Evolutionary conservation across 2,888 invertebrate genomes (phyloP), one percentile per base, ranked within the genome.

Genomic region (Sarcophaga variegata): DNA sequence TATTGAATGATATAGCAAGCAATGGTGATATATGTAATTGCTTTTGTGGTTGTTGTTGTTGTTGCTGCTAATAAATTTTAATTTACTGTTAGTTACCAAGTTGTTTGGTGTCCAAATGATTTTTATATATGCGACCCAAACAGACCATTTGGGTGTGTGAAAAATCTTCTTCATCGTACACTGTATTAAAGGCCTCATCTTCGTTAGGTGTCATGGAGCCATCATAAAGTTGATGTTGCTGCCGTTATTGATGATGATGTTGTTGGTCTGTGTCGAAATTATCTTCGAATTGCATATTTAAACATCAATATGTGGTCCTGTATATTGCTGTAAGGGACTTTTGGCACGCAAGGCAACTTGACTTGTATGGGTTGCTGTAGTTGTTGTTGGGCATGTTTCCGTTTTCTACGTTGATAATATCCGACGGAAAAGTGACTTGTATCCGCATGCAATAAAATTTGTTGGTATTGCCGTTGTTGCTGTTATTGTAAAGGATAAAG

Each of bases 321-420:
- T 71, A 12, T 69, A 59, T 64, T 77, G 27, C 37, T 71, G 62
- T 22, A 66, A 54, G 17, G 49, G 17, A 22, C 17, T 60, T 20
- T 79, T 37, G 81, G 88, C 89, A 89, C 82, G 81, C 80, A 70
- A 86, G 27, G 90, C 92, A 80, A 91, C 92, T 89, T 89, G 88
- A 63, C 67, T 62, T 83, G 77, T 54, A 79, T 25, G 1, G 74
- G 71, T 22, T 45, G 82, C 37, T 45, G 80, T 2, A 25, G 59
- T 62, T 74, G 74, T 63, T 89, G 88, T 25, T 25, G 25, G 25
- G 25, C 25, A 25, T 25, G 25, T 89, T 92, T 92, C 90, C 92
- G 90, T 85, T 92, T 92, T 89, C 89, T 91, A 87, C 92, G 91
- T 88, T 92, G 92, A 89, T 92, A 92, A 91, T 92, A 92, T 92